Evolutionary conservation across 1,140 invertebrate genomes (phyloP).

Genomic region (Arctopsyche grandis): DNA sequence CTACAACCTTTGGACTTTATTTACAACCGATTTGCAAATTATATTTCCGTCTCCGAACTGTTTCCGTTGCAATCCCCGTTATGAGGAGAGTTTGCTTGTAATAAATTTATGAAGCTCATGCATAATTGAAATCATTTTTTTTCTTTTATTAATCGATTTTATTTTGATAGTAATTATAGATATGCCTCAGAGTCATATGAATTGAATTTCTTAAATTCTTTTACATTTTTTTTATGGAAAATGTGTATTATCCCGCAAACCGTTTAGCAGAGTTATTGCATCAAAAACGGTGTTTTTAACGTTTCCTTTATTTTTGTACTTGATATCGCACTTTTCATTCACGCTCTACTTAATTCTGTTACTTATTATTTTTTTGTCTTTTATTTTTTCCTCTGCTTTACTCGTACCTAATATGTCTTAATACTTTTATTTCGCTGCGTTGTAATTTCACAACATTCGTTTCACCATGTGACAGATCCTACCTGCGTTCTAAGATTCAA

Average conservation of each 20-base stretch:
- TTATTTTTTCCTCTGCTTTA: conserved; percentile 9
- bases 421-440: background rate
- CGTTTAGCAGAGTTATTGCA: conserved; percentile 37
- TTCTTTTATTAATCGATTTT: no score
- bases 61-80: background rate
- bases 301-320: conserved; percentile 14
- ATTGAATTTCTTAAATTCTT: no score
- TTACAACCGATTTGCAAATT: conserved; percentile 3
- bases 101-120: no score
- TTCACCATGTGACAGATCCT: background rate
- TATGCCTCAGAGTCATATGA: no score
- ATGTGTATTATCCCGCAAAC: background rate
- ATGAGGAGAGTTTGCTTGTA: background rate
- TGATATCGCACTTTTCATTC: conserved; percentile 21
- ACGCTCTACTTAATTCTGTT: conserved; percentile 26
- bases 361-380: conserved; percentile 17
- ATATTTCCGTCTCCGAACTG: background rate
- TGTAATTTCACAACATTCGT: background rate
- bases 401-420: background rate
- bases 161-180: no score
- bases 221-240: no score
- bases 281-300: conserved; percentile 40
- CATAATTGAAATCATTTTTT: no score
- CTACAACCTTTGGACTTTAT: conserved; percentile 32
- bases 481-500: no score